A percentile compares a stretch with the other conserved stretches of the same genome.
phyloP scores from a whole-genome alignment of 2,888 invertebrate genomes.

The Entomobrya multifasciata region DNA sequence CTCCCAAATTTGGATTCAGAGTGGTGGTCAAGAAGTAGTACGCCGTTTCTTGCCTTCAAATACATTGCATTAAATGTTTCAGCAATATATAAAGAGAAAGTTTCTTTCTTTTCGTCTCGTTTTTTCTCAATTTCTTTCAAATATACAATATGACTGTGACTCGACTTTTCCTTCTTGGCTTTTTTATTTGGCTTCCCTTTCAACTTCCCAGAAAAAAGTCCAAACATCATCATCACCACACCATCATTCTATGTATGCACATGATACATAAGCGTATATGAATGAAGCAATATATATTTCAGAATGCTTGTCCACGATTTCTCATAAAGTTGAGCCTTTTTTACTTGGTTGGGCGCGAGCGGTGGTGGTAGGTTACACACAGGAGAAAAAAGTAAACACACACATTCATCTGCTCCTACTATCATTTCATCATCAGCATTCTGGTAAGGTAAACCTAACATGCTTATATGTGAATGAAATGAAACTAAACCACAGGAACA shows the following conservation, averaged over 20 bases:
- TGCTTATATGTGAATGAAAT: constrained; percentile 26
- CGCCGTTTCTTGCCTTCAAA: too few relatives aligned
- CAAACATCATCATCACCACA: neutral
- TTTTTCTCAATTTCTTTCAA: constrained; percentile 16
- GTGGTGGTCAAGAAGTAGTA: constrained; percentile 2
- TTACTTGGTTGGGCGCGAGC: neutral
- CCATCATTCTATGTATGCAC: neutral
- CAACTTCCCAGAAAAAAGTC: neutral
- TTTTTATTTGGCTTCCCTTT: constrained; percentile 30
- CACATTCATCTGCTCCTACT: neutral
- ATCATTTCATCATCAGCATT: neutral
- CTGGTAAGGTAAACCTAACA: neutral
- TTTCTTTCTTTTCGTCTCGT: neutral
- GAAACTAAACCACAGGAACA: neutral
- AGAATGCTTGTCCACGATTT: constrained; percentile 41
- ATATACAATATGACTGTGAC: constrained; percentile 12
- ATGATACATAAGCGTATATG: neutral
- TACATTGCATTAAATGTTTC: too few relatives aligned
- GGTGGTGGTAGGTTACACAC: neutral
- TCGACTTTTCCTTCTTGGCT: neutral
- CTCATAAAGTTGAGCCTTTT: constrained; percentile 53
- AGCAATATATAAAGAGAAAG: neutral
- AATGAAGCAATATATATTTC: constrained; percentile 44
- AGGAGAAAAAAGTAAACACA: constrained; percentile 16
- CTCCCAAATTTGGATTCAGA: neutral